These are phyloP conservation scores for Esox niger DNA, from an alignment of 2,113 vertebrate species.

Conservation along the genomic window DNA sequence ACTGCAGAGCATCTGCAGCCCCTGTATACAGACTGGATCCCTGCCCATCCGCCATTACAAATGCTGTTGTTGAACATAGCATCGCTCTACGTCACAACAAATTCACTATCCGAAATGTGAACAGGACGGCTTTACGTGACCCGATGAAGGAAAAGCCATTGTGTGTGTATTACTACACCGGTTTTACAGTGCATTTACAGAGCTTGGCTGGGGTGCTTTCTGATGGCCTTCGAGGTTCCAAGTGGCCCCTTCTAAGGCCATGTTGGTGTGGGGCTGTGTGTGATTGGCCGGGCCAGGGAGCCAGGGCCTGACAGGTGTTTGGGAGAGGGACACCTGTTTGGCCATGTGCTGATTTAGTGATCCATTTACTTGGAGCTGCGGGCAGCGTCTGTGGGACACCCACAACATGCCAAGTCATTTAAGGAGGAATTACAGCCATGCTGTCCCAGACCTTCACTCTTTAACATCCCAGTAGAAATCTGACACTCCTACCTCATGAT, in stretches of 20 bases:
- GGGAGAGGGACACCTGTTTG: conserved; percentile 77
- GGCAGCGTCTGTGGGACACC: conserved; percentile 62
- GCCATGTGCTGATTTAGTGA: conserved; percentile 77
- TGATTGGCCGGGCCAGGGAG: conserved; percentile 65
- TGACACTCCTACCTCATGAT: background rate
- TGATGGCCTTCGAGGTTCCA: conserved; percentile 71
- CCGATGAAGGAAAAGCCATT: too few relatives aligned
- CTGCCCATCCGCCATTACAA: conserved; percentile 45
- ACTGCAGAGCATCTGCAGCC: conserved; percentile 25
- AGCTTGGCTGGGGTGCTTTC: conserved; percentile 37
- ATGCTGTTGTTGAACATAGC: conserved; percentile 57
- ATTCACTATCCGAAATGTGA: conserved; percentile 12
- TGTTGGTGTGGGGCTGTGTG: conserved; percentile 56
- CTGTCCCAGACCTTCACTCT: conserved; percentile 56
- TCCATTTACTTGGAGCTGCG: conserved; percentile 74
- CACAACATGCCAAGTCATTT: conserved; percentile 74
- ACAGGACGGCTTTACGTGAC: background rate
- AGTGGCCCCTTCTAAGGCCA: conserved; percentile 77
- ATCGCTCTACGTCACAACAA: conserved; percentile 30
- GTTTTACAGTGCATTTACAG: too few relatives aligned
- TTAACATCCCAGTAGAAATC: conserved; percentile 38
- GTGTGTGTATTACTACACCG: too few relatives aligned
- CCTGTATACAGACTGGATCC: conserved; percentile 32
- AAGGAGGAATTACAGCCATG: conserved; percentile 70
- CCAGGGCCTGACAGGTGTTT: conserved; percentile 71